Conservation (phyloP, 2,888 invertebrate species). For the Abrostola tripartita region DNA sequence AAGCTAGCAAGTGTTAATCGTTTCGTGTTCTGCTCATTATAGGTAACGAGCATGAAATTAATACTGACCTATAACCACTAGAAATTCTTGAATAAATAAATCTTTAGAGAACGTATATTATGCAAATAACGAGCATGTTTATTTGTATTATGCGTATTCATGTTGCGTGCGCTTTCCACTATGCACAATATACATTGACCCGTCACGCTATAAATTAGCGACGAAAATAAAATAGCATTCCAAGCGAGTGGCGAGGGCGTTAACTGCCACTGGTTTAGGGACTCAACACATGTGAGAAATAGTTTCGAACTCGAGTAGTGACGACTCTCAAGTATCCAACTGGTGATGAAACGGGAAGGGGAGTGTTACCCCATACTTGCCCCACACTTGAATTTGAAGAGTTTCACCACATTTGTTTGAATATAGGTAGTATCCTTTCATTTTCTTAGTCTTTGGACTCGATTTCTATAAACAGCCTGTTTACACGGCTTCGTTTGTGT, state of each 20-base stretch:
- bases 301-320: slow-evolving; percentile 36
- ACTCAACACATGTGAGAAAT: slow-evolving; percentile 53
- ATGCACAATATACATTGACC: slow-evolving; percentile 53
- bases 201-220: slow-evolving; percentile 76
- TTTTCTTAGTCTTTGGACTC: background rate
- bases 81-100: slow-evolving; percentile 50
- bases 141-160: slow-evolving; percentile 60
- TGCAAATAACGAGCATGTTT: slow-evolving; percentile 58
- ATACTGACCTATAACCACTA: slow-evolving; percentile 27
- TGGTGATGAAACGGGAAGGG: slow-evolving; percentile 2
- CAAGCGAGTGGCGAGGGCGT: slow-evolving; percentile 65
- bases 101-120: slow-evolving; percentile 44
- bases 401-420: background rate
- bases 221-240: slow-evolving; percentile 78
- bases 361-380: slow-evolving; percentile 8
- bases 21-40: slow-evolving; percentile 27
- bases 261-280: slow-evolving; percentile 62
- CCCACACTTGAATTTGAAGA: background rate
- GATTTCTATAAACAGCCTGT: too few species aligned
- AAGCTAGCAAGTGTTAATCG: slow-evolving; percentile 28
- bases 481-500: too few species aligned
- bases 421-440: background rate
- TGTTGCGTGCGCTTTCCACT: slow-evolving; percentile 42
- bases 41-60: slow-evolving; percentile 44
- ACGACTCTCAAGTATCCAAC: slow-evolving; percentile 26